Evolutionary conservation across 2,888 invertebrate genomes (phyloP), one percentile per base, ranked within the genome.

Genomic region (Acleris literana): DNA sequence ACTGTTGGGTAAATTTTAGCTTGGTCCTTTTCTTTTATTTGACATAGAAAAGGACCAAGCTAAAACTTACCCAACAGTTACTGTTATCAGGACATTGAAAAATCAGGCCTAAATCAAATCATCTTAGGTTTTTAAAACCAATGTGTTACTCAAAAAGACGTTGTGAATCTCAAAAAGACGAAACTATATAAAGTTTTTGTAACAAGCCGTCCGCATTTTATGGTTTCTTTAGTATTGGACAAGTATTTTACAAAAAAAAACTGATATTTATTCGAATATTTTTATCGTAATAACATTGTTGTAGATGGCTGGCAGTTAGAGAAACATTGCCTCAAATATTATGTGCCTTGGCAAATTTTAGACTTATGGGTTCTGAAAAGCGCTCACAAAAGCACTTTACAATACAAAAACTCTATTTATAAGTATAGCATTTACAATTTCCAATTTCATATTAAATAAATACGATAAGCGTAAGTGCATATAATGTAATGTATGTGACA

Each of bases 161-260:
- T 39, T 39, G 13, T 39, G 64, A 64, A 64, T 64, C 64, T 64
- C 64, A 46, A 58, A 43, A 13, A 11, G 39, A 22, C 22, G 6
- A 55, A 22, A 6, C 18, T 20, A 11, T 53, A 17, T 17, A 33
- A 33, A 33, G 33, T 33, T 33, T 18, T n/a, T 39, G 33, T 13
- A 6, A 39, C 29, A 18, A 48, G 29, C 58, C 58, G 49, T 59
- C 58, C 49, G 48, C 49, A 33, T 4, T 48, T 58, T 17, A 58
- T 59, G 13, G 3, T 20, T 33, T 59, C 18, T 17, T 4, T 18
- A 18, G 5, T 9, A 29, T 59, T 33, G 7, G 49, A 59, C 16
- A 29, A 58, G 7, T 58, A 48, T 58, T 58, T 39, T 54, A 9
- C 9, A 53, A 17, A 7, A 25, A 18, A 18, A 33, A 1, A 1